Evolutionary conservation across 1,140 invertebrate genomes (phyloP), one percentile per base, ranked within the genome.

Genomic region (Mylabris phalerata): DNA sequence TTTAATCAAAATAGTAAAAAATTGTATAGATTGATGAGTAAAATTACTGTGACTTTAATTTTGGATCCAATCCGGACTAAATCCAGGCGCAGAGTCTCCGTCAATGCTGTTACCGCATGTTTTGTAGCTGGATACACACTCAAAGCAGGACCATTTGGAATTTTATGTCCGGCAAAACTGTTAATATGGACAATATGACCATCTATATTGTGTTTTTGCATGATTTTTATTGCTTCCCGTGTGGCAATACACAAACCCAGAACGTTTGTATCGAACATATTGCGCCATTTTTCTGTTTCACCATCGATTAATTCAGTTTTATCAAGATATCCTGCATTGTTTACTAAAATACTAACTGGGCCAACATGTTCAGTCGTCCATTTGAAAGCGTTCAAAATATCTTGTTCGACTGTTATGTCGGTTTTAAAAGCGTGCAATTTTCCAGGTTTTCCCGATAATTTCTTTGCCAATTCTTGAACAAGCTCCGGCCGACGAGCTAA

Each of bases 11-110:
- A 19, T 19, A 19, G 19, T 19, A 19, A 19, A 19, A 19, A 19
- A 19, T 19, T 19, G 1, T 19, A 19, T 19, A 19, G 19, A 19
- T 2, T 19, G 1, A 1, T 19, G 19, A 19, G 19, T 19, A 19
- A 19, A 19, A 19, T 65, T 50, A 76, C 19, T 19, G 19, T 19
- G 19, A 19, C 19, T 19, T 19, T 19, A 19, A 19, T 19, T 19
- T 19, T 19, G 69, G 3, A 82, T 79, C 4, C 78, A 51, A 2
- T 82, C 82, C 1, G 83, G 82, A 67, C 82, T 82, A 86, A 67
- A 67, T 86, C 82, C 4, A 74, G 71, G 24, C 80, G 67, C 6
- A 83, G 65, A 11, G 75, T 76, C 40, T 84, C 76, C 7, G 78
- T 77, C 32, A 85, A 65, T 5, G 79, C 78, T 4, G 76, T 77